Conservation (phyloP, 2,113 vertebrate genomes). For the Piprites chloris region DNA sequence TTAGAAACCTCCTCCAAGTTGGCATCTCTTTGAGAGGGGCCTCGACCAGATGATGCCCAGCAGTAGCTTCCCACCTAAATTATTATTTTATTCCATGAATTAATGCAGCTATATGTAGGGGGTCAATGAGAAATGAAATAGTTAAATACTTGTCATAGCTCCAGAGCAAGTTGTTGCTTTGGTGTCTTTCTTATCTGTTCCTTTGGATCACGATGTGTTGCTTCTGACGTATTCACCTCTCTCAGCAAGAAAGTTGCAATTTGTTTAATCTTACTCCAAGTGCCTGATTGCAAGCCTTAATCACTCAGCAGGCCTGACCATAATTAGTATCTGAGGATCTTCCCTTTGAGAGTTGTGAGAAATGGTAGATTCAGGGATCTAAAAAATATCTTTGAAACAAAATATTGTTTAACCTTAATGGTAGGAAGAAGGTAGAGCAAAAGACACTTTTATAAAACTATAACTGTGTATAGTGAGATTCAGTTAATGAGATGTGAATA, state of each 20-base stretch:
- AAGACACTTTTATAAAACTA: neutral
- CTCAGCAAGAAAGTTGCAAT: neutral
- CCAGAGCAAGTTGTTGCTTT: neutral
- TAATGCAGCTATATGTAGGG: neutral
- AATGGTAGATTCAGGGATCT: neutral
- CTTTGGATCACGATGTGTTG: neutral
- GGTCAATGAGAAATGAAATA: neutral
- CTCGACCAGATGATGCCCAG: neutral
- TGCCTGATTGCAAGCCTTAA: constrained; percentile 29
- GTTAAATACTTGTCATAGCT: neutral
- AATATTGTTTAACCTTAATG: neutral
- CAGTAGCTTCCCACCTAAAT: neutral
- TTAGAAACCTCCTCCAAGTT: neutral
- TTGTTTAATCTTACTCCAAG: constrained; percentile 45
- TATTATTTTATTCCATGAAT: neutral
- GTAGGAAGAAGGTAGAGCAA: neutral
- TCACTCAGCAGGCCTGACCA: constrained; percentile 13
- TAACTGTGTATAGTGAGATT: neutral
- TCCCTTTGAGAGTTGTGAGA: neutral
- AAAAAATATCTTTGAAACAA: neutral
- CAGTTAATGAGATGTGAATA: neutral
- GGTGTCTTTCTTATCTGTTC: neutral
- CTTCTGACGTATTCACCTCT: neutral
- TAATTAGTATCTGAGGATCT: constrained; percentile 7
- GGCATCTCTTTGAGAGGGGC: fast-evolving